Base-by-base conservation (phyloP, 2,888 invertebrate species). In the Heliconius sara region DNA sequence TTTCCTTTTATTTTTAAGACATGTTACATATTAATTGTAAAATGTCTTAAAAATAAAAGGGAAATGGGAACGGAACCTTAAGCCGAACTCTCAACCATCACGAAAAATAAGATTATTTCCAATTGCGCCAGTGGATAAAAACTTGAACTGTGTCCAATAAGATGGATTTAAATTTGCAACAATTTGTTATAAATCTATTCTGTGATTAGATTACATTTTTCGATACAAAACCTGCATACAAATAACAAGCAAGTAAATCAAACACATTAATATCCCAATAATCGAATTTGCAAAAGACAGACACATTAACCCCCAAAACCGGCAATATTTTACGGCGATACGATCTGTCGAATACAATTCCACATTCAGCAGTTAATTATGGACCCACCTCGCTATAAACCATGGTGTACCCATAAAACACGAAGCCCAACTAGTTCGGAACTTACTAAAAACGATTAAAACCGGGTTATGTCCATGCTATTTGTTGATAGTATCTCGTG, bases 401-500 rank as follows among this genome's bases (percentile, higher is more conserved):
- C 85, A 86, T 85, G 84, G 82, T 82, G 74, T 80, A 81, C 83
- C 82, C 80, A 85, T 87, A 87, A 75, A 75, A 65, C 25, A 75
- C 43, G 43, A 6, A 27, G 25, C 25, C 63, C 27, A 39, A 88
- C 87, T 87, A 88, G 86, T 87, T 84, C 78, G 82, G 78, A 88
- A 88, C 83, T 87, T 87, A 84, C 87, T 88, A 85, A 89, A 89
- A 89, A 88, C 87, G 88, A 88, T 89, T 88, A 89, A 75, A 75
- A 75, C 63, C 39, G 63, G 68, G 16, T 43, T 63, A 63, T 75
- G 39, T 27, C 25, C 25, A 63, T 65, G 43, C 60, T 65, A 75
- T 75, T 65, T 82, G 76, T 68, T 76, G 75, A 80, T 74, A 74
- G 77, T 70, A 77, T 71, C 84, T 77, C 84, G n/a, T 63, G 84